These are phyloP conservation scores for Periophthalmus magnuspinnatus DNA, from an alignment of 2,797 vertebrate genomes.

Conservation along the genomic window DNA sequence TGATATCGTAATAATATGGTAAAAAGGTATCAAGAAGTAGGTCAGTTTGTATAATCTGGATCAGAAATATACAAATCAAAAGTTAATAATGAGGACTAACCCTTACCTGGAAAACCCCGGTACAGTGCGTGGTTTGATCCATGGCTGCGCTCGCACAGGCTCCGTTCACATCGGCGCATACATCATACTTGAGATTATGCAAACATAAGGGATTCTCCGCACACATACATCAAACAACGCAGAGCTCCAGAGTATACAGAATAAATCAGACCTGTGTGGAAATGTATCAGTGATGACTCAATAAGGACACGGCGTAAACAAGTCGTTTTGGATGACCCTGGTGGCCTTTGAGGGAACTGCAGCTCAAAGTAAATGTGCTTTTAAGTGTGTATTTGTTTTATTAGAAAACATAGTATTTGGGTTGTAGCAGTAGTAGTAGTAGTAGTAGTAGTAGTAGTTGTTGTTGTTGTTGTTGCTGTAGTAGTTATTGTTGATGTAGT, in stretches of 20 bases:
- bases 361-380: background rate
- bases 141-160: conserved; percentile 36
- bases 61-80: background rate
- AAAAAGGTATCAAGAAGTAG: too few species aligned
- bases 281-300: background rate
- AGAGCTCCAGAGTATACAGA: background rate
- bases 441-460: too few species aligned
- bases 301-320: background rate
- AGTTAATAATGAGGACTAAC: conserved; percentile 1
- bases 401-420: background rate
- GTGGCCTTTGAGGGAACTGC: background rate
- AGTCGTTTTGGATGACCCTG: background rate
- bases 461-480: too few species aligned
- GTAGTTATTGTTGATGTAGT: too few species aligned
- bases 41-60: too few species aligned
- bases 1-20: too few species aligned
- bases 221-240: background rate
- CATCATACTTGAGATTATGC: conserved; percentile 19
- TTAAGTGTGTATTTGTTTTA: background rate
- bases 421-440: too few species aligned
- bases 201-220: conserved; percentile 16
- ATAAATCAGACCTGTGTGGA: background rate
- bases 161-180: background rate
- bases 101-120: background rate
- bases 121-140: conserved; percentile 39